Percentiles rank a stretch among this genome's conserved stretches.
These are phyloP conservation scores for Synanthedon andrenaeformis DNA, from an alignment of 2,888 invertebrate genomes.

Conservation along the genomic window DNA sequence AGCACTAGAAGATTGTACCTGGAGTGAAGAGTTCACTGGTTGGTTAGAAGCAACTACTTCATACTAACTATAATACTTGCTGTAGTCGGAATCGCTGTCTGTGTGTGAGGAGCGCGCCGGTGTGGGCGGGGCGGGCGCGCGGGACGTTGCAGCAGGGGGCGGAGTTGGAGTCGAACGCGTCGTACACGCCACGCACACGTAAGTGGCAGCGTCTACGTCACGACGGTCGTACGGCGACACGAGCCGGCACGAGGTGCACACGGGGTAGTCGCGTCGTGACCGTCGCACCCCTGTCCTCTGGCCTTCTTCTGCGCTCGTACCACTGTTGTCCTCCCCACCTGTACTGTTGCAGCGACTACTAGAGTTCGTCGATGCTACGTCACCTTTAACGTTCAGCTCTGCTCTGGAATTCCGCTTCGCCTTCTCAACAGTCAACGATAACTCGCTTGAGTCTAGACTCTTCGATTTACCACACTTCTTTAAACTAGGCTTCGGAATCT, in stretches of 20 bases:
- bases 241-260: slow-evolving; percentile 34
- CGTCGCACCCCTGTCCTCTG: slow-evolving; percentile 11
- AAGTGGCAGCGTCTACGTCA: slow-evolving; percentile 11
- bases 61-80: slow-evolving; percentile 70
- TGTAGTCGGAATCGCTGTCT: slow-evolving; percentile 64
- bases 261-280: slow-evolving; percentile 26
- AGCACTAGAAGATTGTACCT: slow-evolving; percentile 9
- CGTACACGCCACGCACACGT: slow-evolving; percentile 10
- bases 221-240: slow-evolving; percentile 26
- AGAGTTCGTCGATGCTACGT: slow-evolving; percentile 21
- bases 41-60: slow-evolving; percentile 42
- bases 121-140: slow-evolving; percentile 6
- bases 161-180: slow-evolving; percentile 13
- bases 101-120: slow-evolving; percentile 17
- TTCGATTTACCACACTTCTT: slow-evolving; percentile 83
- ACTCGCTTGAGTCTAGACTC: slow-evolving; percentile 87
- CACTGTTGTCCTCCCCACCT: slow-evolving; percentile 28
- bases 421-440: slow-evolving; percentile 71
- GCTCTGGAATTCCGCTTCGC: slow-evolving; percentile 27
- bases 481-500: slow-evolving; percentile 57
- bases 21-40: not conserved
- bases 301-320: slow-evolving; percentile 29
- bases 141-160: slow-evolving; percentile 12
- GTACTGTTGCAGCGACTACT: slow-evolving; percentile 33
- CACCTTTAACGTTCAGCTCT: slow-evolving; percentile 14